Conservation (phyloP, 2,113 vertebrate species). For the Chroicocephalus ridibundus region DNA sequence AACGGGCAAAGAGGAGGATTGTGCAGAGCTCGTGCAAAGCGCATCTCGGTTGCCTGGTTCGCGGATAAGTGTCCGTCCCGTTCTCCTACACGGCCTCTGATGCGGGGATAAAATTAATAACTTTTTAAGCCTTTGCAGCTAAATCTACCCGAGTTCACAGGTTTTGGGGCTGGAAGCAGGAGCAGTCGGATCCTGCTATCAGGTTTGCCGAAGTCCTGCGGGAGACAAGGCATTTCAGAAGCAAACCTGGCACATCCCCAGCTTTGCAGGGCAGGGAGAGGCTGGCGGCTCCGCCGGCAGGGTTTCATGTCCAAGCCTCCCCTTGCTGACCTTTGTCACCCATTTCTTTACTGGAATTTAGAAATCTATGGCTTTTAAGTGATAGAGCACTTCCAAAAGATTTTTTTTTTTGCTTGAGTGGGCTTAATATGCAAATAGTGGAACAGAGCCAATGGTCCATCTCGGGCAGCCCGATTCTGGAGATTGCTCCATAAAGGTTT, state of each 20-base stretch:
- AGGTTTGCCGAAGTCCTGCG: not conserved
- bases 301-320: not conserved
- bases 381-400: not conserved
- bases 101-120: not conserved
- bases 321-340: not conserved
- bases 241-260: not conserved
- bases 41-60: not conserved
- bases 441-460: not conserved
- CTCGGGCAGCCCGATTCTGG: not conserved
- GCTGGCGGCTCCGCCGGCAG: not conserved
- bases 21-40: not conserved
- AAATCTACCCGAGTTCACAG: not conserved
- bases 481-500: conserved; percentile 10
- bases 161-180: not conserved
- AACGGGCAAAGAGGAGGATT: not conserved
- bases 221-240: not conserved
- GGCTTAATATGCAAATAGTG: conserved; percentile 6
- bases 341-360: conserved; percentile 30
- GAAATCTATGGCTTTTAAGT: conserved; percentile 3
- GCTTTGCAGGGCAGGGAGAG: not conserved
- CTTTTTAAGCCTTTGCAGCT: not conserved
- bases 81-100: not conserved
- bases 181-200: not conserved
- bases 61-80: not conserved
- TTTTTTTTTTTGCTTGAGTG: not conserved